phyloP scores from a whole-genome alignment of 2,113 vertebrate genomes.

The Pelobates fuscus region DNA sequence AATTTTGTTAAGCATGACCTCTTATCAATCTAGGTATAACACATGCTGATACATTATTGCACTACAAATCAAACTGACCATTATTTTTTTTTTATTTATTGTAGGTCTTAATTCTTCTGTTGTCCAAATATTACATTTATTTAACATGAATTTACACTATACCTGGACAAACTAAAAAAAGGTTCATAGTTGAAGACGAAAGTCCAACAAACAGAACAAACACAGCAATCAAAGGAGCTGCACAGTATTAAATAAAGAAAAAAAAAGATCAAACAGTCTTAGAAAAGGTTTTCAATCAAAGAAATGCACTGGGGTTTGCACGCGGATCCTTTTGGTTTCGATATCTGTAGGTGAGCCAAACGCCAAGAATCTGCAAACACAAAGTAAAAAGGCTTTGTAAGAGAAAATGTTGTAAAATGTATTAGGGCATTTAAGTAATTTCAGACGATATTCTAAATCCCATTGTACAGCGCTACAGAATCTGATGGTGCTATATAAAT shows the following conservation, averaged over 20 bases:
- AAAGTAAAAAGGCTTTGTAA: slow-evolving; percentile 15
- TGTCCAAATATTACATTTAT: neutral
- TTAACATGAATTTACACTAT: neutral
- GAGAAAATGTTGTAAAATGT: too few relatives aligned
- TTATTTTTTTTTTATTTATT: neutral
- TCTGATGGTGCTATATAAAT: too few relatives aligned
- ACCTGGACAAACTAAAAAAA: neutral
- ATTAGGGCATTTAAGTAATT: too few relatives aligned
- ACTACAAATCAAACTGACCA: neutral
- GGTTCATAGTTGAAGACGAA: neutral
- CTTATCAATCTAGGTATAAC: too few relatives aligned
- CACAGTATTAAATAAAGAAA: slow-evolving; percentile 58
- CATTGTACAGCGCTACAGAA: too few relatives aligned
- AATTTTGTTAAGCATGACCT: too few relatives aligned
- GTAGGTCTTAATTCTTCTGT: neutral
- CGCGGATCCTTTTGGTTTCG: slow-evolving; percentile 93
- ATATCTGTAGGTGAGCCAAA: slow-evolving; percentile 93
- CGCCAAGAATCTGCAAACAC: slow-evolving; percentile 82
- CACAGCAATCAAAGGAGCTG: slow-evolving; percentile 51
- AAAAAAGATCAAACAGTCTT: slow-evolving; percentile 53
- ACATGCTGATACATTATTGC: too few relatives aligned
- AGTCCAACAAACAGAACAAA: slow-evolving; percentile 33
- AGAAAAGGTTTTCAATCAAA: slow-evolving; percentile 67
- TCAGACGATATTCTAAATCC: too few relatives aligned
- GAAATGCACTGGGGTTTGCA: slow-evolving; percentile 91